Evolutionary conservation across 2,888 invertebrate genomes (phyloP).

Genomic region (Acanthosepion esculentum): DNA sequence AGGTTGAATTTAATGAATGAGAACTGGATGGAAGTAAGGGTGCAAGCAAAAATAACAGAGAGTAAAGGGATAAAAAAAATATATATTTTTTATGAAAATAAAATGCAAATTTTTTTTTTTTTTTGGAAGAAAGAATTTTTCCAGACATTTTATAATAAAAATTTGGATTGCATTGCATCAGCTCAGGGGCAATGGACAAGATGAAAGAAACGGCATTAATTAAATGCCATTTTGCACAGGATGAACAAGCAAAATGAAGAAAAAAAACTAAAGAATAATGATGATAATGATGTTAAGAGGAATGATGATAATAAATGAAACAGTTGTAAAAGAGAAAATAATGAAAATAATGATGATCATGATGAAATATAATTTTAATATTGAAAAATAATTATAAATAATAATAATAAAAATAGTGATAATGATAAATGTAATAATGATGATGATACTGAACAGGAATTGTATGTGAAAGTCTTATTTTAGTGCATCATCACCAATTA

Average conservation of each 20-base stretch:
- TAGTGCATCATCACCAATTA: background rate
- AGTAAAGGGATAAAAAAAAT: background rate
- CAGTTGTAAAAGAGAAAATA: background rate
- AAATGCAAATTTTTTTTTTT: background rate
- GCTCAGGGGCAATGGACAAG: constrained; percentile 18
- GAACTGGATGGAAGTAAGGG: background rate
- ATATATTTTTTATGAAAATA: background rate
- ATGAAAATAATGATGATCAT: background rate
- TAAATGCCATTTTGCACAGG: constrained; percentile 21
- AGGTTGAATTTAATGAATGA: background rate
- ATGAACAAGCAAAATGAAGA: background rate
- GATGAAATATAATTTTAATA: background rate
- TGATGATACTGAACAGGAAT: background rate
- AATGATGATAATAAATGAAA: background rate
- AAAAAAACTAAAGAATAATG: background rate
- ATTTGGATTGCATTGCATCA: constrained; percentile 33
- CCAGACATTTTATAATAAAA: constrained; percentile 33
- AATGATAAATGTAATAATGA: background rate
- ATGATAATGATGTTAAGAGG: background rate
- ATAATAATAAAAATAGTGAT: background rate
- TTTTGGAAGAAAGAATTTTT: background rate
- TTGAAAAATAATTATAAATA: background rate
- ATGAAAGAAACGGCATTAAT: constrained; percentile 12
- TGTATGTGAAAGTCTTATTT: too few species aligned
- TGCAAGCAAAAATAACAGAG: background rate